Conservation (phyloP, 1,140 invertebrate genomes). For the Campoletis sonorensis region DNA sequence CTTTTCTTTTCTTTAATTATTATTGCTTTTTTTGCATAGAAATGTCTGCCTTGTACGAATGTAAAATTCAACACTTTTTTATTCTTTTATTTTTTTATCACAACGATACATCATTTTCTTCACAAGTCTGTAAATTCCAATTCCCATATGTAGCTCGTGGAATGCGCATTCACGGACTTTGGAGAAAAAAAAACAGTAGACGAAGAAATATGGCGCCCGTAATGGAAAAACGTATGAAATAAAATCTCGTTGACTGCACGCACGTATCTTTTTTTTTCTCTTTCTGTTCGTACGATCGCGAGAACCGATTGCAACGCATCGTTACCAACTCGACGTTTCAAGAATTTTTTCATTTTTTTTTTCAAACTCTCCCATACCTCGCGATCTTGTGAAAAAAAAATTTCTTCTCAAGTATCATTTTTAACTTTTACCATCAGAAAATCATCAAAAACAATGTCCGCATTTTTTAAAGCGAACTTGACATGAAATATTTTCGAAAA, state of each 20-base stretch:
- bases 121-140: not conserved
- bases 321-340: constrained; percentile 9
- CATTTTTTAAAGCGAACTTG: no score
- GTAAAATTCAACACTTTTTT: not conserved
- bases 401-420: not conserved
- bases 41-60: no score
- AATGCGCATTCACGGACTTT: not conserved
- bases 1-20: no score
- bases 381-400: no score
- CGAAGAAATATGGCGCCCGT: no score
- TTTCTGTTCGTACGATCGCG: not conserved
- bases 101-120: not conserved
- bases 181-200: not conserved
- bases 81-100: not conserved
- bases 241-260: constrained; percentile 5
- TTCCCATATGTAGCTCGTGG: not conserved
- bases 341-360: constrained; percentile 25
- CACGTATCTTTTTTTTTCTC: not conserved
- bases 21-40: no score
- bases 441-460: no score
- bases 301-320: constrained; percentile 16
- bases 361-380: no score
- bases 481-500: no score
- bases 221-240: constrained; percentile 3
- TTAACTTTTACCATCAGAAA: not conserved